Percentiles rank a stretch among this genome's conserved stretches.
Evolutionary conservation across 2,113 vertebrate genomes (phyloP).

Genomic region (Cottus gobio): DNA sequence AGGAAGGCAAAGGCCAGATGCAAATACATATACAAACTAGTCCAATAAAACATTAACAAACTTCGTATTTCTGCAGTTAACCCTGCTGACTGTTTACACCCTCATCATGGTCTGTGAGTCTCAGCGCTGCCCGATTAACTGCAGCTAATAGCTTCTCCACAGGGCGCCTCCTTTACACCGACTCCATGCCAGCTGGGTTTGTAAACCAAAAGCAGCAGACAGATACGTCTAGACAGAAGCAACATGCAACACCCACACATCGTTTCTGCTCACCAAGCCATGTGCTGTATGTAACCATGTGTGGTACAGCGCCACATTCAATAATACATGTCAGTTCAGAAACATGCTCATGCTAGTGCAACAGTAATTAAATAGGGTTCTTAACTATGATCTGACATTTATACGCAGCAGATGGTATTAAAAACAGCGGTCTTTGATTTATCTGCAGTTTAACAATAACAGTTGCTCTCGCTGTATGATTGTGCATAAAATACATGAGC

Average conservation of each 20-base stretch:
- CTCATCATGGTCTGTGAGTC: conserved; percentile 37
- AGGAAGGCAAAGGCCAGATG: conserved; percentile 15
- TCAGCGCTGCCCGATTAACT: conserved; percentile 58
- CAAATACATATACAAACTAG: background rate
- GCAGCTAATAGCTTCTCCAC: conserved; percentile 62
- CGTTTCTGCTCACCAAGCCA: conserved; percentile 37
- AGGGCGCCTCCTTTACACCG: conserved; percentile 32
- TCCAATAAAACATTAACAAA: conserved; percentile 20
- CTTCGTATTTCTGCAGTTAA: conserved; percentile 12
- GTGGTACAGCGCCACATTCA: background rate
- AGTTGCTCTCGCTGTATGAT: conserved; percentile 1
- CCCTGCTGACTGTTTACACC: conserved; percentile 32
- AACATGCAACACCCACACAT: conserved; percentile 8
- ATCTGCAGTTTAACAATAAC: conserved; percentile 6
- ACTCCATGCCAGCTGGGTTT: conserved; percentile 37
- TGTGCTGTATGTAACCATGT: conserved; percentile 6
- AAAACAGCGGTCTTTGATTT: conserved; percentile 9
- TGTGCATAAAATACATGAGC: background rate
- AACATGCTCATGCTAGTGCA: background rate
- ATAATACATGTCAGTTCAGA: conserved; percentile 9
- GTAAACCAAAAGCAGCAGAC: conserved; percentile 50
- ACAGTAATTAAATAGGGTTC: background rate
- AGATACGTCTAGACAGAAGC: conserved; percentile 24
- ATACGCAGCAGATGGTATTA: conserved; percentile 3
- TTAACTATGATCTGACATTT: conserved; percentile 21